Base-by-base conservation (phyloP, 2,888 invertebrate species). In the Drosophila meridiana region DNA sequence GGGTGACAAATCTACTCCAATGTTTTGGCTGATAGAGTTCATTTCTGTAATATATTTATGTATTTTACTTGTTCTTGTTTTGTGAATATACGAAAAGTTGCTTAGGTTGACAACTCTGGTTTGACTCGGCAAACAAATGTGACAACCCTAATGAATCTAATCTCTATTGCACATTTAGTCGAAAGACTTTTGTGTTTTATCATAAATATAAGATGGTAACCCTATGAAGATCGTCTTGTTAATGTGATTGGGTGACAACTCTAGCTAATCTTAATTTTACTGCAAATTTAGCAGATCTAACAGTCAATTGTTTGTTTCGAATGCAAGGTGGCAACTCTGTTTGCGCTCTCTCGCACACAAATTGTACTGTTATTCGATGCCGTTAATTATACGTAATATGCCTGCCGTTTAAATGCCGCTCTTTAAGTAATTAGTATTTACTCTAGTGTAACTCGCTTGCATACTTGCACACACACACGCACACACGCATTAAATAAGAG, bases 371-470 rank as follows among this genome's bases (percentile, higher is more conserved):
- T 36, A 42, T 32, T 48, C 32, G 42, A 30, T 40, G 14, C 8
- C 38, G 40, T 34, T 52, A 53, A 13, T 7, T 14, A 20, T 11
- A 7, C 13, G 43, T 61, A 45, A 64, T 42, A 43, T 61, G 73
- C 45, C 36, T 66, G 57, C 45, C 66, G 36, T 55, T 59, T n/a
- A 11, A 14, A 28, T 38, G 6, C 28, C 26, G 48, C 32, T 60
- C 8, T 43, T 45, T 38, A 59, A 47, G 56, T 55, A 65, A 48
- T 61, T 57, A 52, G 50, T 26, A 26, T 65, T 57, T 52, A 40
- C 11, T 42, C 50, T 43, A 50, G 38, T 52, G 47, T 28, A 60
- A 58, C 8, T 78, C 57, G 57, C 42, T 57, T 32, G 42, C 56
- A n/a, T 30, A 57, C 50, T 20, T 20, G n/a, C 26, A 57, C 26